phyloP scores from a whole-genome alignment of 2,113 vertebrate species.

The Andinoacara biseriatus region DNA sequence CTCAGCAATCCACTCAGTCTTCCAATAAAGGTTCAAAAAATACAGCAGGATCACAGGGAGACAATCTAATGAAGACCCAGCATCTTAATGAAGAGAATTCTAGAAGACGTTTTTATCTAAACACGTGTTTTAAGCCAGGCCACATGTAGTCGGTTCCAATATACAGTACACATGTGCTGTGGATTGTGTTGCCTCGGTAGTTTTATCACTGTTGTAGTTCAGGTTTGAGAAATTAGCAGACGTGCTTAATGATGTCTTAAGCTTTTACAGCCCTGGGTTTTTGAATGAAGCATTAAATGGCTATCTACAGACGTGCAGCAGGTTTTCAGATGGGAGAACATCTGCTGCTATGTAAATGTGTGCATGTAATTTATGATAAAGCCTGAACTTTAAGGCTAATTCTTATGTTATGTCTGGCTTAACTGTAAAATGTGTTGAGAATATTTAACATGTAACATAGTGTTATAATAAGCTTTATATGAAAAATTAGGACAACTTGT shows the following conservation, averaged over 20 bases:
- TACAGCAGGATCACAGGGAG: slow-evolving; percentile 51
- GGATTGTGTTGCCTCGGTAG: slow-evolving; percentile 35
- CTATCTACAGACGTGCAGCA: slow-evolving; percentile 40
- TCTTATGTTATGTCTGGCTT: not conserved
- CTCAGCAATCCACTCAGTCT: slow-evolving; percentile 24
- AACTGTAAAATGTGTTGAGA: not conserved
- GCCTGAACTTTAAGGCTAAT: not conserved
- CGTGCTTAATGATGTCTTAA: slow-evolving; percentile 61
- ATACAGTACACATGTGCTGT: slow-evolving; percentile 61
- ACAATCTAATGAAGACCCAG: slow-evolving; percentile 46
- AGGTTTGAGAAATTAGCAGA: slow-evolving; percentile 72
- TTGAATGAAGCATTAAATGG: slow-evolving; percentile 56
- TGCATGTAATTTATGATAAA: slow-evolving; percentile 3
- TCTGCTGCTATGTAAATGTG: slow-evolving; percentile 36
- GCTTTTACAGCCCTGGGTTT: slow-evolving; percentile 53
- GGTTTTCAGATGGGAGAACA: slow-evolving; percentile 44
- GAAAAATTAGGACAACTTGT: not conserved
- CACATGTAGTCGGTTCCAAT: slow-evolving; percentile 14
- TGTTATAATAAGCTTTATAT: not conserved
- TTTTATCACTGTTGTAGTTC: slow-evolving; percentile 60
- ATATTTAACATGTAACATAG: not conserved
- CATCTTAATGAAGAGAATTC: slow-evolving; percentile 13
- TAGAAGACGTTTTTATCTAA: slow-evolving; percentile 37
- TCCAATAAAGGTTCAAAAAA: slow-evolving; percentile 57
- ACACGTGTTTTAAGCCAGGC: slow-evolving; percentile 46